These are phyloP conservation scores for Novumbra hubbsi DNA, from an alignment of 2,797 vertebrate species.

Conservation along the genomic window DNA sequence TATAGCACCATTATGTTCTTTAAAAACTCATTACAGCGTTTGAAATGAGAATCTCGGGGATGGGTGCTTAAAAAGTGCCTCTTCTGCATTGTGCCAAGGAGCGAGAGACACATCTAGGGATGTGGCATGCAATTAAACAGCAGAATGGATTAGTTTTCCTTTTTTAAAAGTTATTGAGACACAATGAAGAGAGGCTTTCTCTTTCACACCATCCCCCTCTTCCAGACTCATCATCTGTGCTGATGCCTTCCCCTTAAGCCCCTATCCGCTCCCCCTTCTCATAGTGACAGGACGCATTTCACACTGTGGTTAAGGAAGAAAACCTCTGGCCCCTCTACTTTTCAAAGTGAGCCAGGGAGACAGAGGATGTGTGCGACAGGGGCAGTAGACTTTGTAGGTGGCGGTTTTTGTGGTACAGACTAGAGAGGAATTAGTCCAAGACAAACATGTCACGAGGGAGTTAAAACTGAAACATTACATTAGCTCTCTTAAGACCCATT, in stretches of 20 bases:
- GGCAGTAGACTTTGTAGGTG: constrained; percentile 59
- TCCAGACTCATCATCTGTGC: constrained; percentile 63
- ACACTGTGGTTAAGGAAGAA: constrained; percentile 57
- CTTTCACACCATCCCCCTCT: constrained; percentile 27
- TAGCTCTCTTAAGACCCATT: constrained; percentile 35
- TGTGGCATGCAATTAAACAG: constrained; percentile 77
- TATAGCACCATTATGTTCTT: constrained; percentile 71
- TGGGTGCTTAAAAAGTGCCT: constrained; percentile 63
- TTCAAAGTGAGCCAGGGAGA: constrained; percentile 46
- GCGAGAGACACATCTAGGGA: constrained; percentile 62
- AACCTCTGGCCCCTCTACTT: constrained; percentile 59
- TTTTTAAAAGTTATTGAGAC: constrained; percentile 76
- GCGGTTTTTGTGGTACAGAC: constrained; percentile 51
- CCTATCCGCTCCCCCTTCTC: constrained; percentile 46
- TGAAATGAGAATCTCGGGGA: constrained; percentile 71
- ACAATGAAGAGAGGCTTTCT: constrained; percentile 70
- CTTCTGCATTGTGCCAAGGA: constrained; percentile 55
- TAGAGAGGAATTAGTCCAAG: constrained; percentile 69
- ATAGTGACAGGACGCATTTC: constrained; percentile 73
- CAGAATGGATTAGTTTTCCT: constrained; percentile 76
- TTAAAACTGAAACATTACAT: constrained; percentile 53
- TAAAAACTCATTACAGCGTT: constrained; percentile 78
- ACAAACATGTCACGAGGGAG: constrained; percentile 60
- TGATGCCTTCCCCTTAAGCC: constrained; percentile 63
- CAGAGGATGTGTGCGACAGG: constrained; percentile 61